Conservation (phyloP, 2,113 vertebrate genomes). For the Aramus guarauna region DNA sequence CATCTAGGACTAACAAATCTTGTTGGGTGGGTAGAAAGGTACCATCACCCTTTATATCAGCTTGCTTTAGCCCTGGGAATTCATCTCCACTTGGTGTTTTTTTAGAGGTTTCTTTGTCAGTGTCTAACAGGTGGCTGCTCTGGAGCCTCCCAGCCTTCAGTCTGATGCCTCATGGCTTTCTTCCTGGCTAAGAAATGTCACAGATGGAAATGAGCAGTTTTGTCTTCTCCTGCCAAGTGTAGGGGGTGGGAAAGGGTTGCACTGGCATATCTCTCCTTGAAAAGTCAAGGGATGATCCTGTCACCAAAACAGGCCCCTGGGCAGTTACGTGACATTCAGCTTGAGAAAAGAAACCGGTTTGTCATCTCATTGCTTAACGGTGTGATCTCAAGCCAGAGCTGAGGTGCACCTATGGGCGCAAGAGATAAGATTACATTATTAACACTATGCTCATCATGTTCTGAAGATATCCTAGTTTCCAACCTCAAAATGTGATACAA, state of each 20-base stretch:
- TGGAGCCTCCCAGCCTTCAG: neutral
- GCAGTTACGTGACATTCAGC: neutral
- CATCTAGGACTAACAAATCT: neutral
- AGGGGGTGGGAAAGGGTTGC: neutral
- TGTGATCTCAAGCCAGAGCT: neutral
- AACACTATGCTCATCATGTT: neutral
- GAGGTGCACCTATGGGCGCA: neutral
- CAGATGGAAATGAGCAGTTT: neutral
- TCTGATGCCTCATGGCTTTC: neutral
- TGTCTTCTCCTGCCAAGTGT: neutral
- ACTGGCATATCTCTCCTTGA: neutral
- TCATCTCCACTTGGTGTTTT: neutral
- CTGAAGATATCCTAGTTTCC: neutral
- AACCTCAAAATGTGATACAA: neutral
- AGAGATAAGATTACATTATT: neutral
- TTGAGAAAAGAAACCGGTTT: slow-evolving; percentile 15
- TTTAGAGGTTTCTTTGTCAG: neutral
- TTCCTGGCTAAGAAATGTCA: neutral
- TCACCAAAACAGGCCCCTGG: rapidly evolving
- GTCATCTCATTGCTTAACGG: neutral
- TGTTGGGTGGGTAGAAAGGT: neutral
- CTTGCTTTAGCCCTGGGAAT: neutral
- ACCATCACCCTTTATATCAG: neutral
- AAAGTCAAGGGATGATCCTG: neutral
- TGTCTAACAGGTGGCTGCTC: neutral